Conservation (phyloP, 2,113 vertebrate genomes). For the Larimichthys crocea region DNA sequence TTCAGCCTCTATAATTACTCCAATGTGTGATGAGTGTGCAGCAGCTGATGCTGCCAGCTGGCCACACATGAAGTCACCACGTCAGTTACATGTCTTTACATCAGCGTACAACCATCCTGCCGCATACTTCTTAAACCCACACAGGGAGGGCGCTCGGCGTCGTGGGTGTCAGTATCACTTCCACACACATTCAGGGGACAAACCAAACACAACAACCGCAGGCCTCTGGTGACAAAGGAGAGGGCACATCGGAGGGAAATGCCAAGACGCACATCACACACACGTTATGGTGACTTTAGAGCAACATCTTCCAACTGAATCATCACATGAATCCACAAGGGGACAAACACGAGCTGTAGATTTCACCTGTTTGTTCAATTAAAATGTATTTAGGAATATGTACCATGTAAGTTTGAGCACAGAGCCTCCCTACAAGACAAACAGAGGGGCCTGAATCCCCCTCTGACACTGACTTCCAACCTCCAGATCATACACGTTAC, state of each 20-base stretch:
- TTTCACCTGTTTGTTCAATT: not conserved
- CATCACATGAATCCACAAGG: not conserved
- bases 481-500: too few species aligned
- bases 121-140: not conserved
- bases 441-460: not conserved
- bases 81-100: constrained; percentile 1
- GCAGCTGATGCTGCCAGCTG: constrained; percentile 37
- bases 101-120: constrained; percentile 21
- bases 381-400: not conserved
- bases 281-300: not conserved
- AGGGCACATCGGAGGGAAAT: not conserved
- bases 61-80: constrained; percentile 5
- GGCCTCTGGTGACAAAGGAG: too few species aligned
- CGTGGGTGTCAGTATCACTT: not conserved
- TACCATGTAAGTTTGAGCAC: not conserved
- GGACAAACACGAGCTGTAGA: not conserved
- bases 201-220: not conserved
- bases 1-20: not conserved
- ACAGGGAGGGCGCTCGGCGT: not conserved
- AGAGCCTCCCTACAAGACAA: not conserved
- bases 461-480: too few species aligned
- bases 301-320: too few species aligned
- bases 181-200: not conserved
- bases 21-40: constrained; percentile 1
- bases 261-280: not conserved